Evolutionary conservation across 2,888 invertebrate genomes (phyloP).

Genomic region (Rapana venosa): DNA sequence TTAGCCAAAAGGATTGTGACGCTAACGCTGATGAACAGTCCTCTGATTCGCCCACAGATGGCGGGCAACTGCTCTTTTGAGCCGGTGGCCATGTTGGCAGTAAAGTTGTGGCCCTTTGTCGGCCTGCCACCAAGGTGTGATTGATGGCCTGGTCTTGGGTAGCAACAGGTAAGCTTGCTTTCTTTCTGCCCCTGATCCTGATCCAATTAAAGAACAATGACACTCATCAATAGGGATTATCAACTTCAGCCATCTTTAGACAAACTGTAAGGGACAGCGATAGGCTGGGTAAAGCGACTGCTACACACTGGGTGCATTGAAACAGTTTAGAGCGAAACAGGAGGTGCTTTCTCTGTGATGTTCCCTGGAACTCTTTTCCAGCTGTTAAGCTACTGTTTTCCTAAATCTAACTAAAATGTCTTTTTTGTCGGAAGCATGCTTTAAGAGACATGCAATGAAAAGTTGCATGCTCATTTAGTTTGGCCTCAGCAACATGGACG

Average conservation of each 20-base stretch:
- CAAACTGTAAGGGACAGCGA: not conserved
- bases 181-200: not conserved
- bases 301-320: too few species aligned
- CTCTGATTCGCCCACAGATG: not conserved
- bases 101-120: not conserved
- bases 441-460: too few species aligned
- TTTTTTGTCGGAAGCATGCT: too few species aligned
- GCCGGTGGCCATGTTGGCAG: not conserved
- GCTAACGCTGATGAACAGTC: not conserved
- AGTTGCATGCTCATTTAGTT: too few species aligned
- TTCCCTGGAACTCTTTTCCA: too few species aligned
- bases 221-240: constrained; percentile 14
- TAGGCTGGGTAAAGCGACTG: too few species aligned
- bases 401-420: too few species aligned
- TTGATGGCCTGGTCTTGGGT: not conserved
- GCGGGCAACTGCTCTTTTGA: not conserved
- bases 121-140: not conserved
- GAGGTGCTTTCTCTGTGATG: too few species aligned
- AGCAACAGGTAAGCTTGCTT: not conserved
- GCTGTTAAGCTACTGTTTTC: too few species aligned
- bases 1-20: not conserved
- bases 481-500: too few species aligned
- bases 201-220: not conserved
- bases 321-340: too few species aligned
- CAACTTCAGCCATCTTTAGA: not conserved